phyloP scores from a whole-genome alignment of 2,797 vertebrate species.

The Mallotus villosus region DNA sequence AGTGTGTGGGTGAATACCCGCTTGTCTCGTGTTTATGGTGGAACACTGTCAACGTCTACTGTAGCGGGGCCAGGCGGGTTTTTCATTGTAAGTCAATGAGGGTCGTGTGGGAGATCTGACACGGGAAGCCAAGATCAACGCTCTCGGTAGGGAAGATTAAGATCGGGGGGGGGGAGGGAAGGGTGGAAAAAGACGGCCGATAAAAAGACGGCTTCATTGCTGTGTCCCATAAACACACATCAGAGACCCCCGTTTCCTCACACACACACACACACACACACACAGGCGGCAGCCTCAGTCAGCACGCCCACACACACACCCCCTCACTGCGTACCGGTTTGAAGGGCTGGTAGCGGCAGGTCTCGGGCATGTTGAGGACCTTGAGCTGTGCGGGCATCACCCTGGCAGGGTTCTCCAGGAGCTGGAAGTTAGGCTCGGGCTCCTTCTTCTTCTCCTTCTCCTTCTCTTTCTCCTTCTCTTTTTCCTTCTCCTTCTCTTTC shows the following conservation, averaged over 20 bases:
- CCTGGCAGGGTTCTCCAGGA: slow-evolving; percentile 94
- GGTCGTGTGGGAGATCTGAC: not conserved
- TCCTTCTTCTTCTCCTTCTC: slow-evolving; percentile 99
- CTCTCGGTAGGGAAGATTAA: not conserved
- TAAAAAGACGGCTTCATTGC: not conserved
- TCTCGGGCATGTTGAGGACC: slow-evolving; percentile 93
- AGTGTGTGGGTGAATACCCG: slow-evolving; percentile 28
- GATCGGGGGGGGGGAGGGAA: too few relatives aligned
- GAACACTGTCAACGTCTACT: slow-evolving; percentile 42
- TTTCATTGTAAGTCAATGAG: slow-evolving; percentile 22
- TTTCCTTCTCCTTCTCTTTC: slow-evolving; percentile 83
- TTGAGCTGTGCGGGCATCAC: slow-evolving; percentile 98
- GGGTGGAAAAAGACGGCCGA: not conserved
- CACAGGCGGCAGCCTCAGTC: not conserved
- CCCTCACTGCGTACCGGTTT: slow-evolving; percentile 82
- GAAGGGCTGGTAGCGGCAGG: slow-evolving; percentile 96
- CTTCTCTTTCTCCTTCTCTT: slow-evolving; percentile 83
- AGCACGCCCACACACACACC: not conserved
- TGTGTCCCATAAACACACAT: not conserved
- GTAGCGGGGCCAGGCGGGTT: slow-evolving; percentile 19
- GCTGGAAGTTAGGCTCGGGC: slow-evolving; percentile 93
- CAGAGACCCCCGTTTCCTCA: not conserved
- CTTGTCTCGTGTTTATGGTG: slow-evolving; percentile 43
- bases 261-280: not conserved
- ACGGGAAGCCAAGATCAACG: not conserved